These are phyloP conservation scores for Neoniphon sammara DNA, from an alignment of 2,797 vertebrate genomes.

Conservation along the genomic window DNA sequence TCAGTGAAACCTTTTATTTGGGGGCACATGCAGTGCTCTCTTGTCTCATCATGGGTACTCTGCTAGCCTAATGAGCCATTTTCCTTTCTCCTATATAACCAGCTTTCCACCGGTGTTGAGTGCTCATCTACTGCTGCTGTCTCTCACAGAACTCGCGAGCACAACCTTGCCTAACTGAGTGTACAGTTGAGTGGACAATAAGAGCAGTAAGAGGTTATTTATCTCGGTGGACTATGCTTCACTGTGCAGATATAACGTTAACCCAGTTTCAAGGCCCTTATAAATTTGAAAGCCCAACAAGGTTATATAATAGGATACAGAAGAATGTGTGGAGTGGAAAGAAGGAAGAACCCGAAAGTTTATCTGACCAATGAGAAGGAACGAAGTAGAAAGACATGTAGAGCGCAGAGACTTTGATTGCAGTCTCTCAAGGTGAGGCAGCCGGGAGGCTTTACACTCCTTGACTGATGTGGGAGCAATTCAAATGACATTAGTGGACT, in stretches of 20 bases:
- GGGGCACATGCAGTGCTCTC: no score
- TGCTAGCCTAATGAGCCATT: no score
- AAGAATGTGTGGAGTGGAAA: not conserved
- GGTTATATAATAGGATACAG: slow-evolving; percentile 12
- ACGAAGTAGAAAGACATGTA: not conserved
- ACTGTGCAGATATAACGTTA: not conserved
- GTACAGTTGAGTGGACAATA: not conserved
- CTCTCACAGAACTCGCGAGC: not conserved
- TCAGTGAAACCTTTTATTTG: no score
- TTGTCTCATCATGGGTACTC: no score
- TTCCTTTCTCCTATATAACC: not conserved
- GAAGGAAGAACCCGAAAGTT: not conserved
- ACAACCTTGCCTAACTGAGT: not conserved
- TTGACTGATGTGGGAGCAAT: not conserved
- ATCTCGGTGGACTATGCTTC: not conserved
- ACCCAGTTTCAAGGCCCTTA: not conserved
- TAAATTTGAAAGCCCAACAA: slow-evolving; percentile 6
- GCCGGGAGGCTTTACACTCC: not conserved
- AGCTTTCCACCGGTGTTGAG: not conserved
- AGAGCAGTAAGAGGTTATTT: not conserved
- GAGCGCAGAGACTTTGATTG: not conserved
- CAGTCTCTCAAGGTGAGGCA: not conserved
- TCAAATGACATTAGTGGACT: not conserved
- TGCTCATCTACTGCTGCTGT: not conserved
- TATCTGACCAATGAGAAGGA: slow-evolving; percentile 27